Conservation (phyloP, 1,140 invertebrate genomes). For the Hyphantria cunea region DNA sequence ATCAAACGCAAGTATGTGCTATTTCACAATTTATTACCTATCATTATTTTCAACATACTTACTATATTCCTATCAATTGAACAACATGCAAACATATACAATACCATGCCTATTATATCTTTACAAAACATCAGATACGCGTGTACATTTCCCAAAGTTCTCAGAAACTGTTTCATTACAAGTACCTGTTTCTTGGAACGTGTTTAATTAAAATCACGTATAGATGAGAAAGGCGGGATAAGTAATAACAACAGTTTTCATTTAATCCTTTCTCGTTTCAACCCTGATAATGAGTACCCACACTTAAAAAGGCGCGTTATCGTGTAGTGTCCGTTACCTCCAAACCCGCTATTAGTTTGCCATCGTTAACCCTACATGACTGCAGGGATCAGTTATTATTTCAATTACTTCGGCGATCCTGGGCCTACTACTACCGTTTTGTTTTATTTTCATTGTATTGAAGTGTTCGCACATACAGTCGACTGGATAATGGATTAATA, state of each 20-base stretch:
- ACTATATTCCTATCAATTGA: too few species aligned
- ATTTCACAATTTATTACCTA: too few species aligned
- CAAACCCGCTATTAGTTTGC: constrained; percentile 20
- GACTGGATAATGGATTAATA: too few species aligned
- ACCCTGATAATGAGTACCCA: constrained; percentile 5
- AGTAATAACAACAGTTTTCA: constrained; percentile 9
- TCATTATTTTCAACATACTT: too few species aligned
- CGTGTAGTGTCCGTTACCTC: constrained; percentile 4
- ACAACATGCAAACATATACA: too few species aligned
- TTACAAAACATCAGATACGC: too few species aligned
- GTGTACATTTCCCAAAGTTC: too few species aligned
- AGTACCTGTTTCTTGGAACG: neutral
- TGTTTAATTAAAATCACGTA: constrained; percentile 9
- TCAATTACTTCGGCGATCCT: constrained; percentile 32
- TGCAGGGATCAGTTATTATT: constrained; percentile 35
- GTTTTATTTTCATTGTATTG: constrained; percentile 23
- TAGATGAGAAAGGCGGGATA: constrained; percentile 11
- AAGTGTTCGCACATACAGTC: neutral
- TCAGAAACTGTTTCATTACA: too few species aligned
- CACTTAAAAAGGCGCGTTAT: constrained; percentile 14
- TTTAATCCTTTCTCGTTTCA: constrained; percentile 12
- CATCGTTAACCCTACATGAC: constrained; percentile 31
- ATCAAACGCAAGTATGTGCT: too few species aligned
- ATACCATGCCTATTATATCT: too few species aligned
- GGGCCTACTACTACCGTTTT: constrained; percentile 6